Base-by-base conservation (phyloP, 2,888 invertebrate genomes). In the Trissolcus japonicus region DNA sequence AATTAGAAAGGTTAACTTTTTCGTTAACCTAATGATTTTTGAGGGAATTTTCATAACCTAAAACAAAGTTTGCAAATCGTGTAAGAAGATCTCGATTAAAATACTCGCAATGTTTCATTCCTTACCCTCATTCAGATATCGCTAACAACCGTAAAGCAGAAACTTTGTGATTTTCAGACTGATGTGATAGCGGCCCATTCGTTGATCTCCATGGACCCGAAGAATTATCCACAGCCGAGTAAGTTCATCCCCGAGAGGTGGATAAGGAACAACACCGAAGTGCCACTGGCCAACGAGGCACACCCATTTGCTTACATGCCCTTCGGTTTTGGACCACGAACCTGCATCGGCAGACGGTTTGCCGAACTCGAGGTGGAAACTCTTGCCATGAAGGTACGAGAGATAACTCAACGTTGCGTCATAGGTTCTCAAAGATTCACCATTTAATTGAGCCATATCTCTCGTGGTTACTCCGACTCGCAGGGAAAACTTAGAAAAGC, bases 301-400 rank as follows among this genome's bases (percentile, higher is more conserved):
- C 91, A 92, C 86, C 92, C 93, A 0, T 93, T 93, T 88, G 90
- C 91, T 0, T 91, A 91, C 54, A 86, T 93, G 69, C 94, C 94
- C 0, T 94, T 94, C 84, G 94, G 94, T 0, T 92, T 92, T 82
- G 94, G 94, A 0, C 90, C 93, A 0, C 91, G 94, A 57, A 91
- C 91, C 78, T 94, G 94, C 82, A 91, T 94, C 71, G 95, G 95
- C 4, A 90, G 93, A 83, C 89, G 95, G 82, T 91, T 95, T 79
- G 94, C 94, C 0, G 94, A 94, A 82, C 88, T 95, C 79, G 94
- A 94, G 87, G 90, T 94, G 69, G 92, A 92, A 86, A 89, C 90
- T 0, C 84, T 92, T 0, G 62, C 91, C 13, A 88, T 90, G 46
- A 91, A 80, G 83, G 87, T 87, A 78, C 29, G 65, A 6, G 9